Evolutionary conservation across 2,797 vertebrate species (phyloP).

Genomic region (Ceyx erithaca): DNA sequence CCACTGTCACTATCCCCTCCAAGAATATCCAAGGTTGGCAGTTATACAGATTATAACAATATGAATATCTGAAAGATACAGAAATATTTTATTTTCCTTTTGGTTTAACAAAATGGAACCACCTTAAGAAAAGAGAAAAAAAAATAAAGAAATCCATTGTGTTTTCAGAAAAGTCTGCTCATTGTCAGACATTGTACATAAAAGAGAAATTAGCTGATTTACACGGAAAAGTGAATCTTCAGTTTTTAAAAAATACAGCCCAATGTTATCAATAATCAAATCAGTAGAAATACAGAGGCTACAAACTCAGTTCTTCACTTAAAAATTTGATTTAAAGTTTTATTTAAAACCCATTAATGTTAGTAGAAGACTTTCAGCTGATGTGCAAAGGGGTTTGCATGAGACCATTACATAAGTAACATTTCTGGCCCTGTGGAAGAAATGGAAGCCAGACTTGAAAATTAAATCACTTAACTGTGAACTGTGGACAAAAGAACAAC

Average conservation of each 20-base stretch:
- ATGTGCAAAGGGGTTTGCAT: slow-evolving; percentile 9
- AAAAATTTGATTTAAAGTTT: neutral
- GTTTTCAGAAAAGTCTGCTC: neutral
- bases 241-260: neutral
- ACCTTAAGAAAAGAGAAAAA: neutral
- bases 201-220: neutral
- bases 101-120: neutral
- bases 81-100: neutral
- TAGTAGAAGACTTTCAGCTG: neutral
- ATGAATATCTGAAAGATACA: neutral
- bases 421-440: neutral
- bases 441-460: slow-evolving; percentile 23
- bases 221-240: neutral
- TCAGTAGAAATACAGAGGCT: neutral
- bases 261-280: neutral
- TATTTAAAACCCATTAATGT: slow-evolving; percentile 4
- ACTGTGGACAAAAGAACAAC: slow-evolving; percentile 15
- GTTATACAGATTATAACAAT: neutral
- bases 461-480: slow-evolving; percentile 24
- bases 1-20: neutral
- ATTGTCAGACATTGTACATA: neutral
- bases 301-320: neutral
- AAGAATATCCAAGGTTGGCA: neutral
- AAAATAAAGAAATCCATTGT: neutral
- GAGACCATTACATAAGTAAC: neutral